Evolutionary conservation across 2,113 vertebrate species (phyloP), one percentile per base, ranked within the genome.

Genomic region (Sterrhoptilus dennistouni): DNA sequence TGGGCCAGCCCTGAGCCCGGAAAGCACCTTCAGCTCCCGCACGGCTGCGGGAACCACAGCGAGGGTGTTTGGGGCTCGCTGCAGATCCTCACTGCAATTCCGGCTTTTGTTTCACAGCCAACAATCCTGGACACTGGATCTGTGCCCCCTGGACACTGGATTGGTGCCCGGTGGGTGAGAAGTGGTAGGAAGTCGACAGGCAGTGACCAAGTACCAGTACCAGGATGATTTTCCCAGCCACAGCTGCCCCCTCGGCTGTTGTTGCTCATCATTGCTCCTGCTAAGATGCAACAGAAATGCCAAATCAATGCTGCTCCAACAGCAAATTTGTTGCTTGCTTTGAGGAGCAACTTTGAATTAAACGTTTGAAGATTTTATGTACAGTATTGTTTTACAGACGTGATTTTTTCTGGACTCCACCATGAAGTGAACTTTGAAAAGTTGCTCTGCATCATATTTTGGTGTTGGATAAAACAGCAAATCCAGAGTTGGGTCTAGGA

Each of bases 191-290:
- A 35, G 35, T 6, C 0, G 14, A 7, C 23, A 3, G 61, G 76
- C 42, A 17, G 0, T 3, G 28, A 15, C 21, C 42, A 3, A 29
- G 19, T 1, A 23, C 2, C 53, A 18, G 15, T 0, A 7, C 7
- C 7, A 3, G 42, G 52, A 40, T 14, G 1, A 0, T 56, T 19
- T 59, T 52, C 45, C 24, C 25, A 15, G 79, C 70, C 65, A 0
- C 0, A 21, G 36, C 59, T 21, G 16, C 12, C 24, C 27, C 40
- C 64, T 13, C 5, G 1, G 3, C 66, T 23, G 25, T 3, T 19
- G 9, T 2, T 13, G 54, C 38, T 78, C 10, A 0, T 8, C 6
- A 24, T 9, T 6, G 11, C 36, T 54, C 21, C 56, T 45, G 83
- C 38, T 68, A 5, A 4, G 9, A 23, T 12, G 8, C 47, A 29